These are phyloP conservation scores for Metridium senile DNA, from an alignment of 92 coral and sea anemone genomes.

Conservation along the genomic window DNA sequence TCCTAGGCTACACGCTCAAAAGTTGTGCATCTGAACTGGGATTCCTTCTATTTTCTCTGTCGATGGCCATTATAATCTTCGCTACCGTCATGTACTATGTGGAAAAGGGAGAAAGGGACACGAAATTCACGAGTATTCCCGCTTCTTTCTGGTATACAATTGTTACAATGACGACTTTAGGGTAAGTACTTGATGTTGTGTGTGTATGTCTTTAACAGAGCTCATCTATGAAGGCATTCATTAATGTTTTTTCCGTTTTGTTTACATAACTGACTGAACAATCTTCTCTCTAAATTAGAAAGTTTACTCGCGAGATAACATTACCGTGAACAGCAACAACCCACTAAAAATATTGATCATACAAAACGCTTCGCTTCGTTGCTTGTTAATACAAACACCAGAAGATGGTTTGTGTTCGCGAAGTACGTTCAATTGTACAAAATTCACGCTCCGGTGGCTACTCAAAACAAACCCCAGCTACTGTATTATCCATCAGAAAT, in stretches of 20 bases:
- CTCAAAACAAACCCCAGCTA: not conserved
- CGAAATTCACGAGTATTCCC: slow-evolving; percentile 94
- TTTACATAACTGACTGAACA: slow-evolving; percentile 27
- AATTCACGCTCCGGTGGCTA: not conserved
- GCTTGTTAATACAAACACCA: not conserved
- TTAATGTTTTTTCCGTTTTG: slow-evolving; percentile 22
- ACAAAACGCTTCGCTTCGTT: not conserved
- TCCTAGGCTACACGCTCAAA: slow-evolving; percentile 92
- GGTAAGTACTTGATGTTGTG: slow-evolving; percentile 66
- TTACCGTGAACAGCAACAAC: not conserved
- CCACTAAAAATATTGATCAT: not conserved
- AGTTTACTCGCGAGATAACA: not conserved
- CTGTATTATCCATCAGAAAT: not conserved
- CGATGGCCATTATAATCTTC: slow-evolving; percentile 98
- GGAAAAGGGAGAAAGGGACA: slow-evolving; percentile 73
- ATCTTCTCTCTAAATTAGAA: slow-evolving; percentile 19
- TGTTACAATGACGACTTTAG: slow-evolving; percentile 98
- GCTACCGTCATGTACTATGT: slow-evolving; percentile 99
- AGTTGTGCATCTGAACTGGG: slow-evolving; percentile 99
- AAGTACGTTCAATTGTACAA: not conserved
- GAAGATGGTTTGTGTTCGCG: not conserved
- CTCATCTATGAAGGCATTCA: slow-evolving; percentile 5
- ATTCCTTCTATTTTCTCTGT: slow-evolving; percentile 88
- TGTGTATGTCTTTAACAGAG: slow-evolving; percentile 4
- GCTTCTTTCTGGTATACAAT: slow-evolving; percentile 99